Evolutionary conservation across 2,888 invertebrate genomes (phyloP).

Genomic region (Folsomia candida): DNA sequence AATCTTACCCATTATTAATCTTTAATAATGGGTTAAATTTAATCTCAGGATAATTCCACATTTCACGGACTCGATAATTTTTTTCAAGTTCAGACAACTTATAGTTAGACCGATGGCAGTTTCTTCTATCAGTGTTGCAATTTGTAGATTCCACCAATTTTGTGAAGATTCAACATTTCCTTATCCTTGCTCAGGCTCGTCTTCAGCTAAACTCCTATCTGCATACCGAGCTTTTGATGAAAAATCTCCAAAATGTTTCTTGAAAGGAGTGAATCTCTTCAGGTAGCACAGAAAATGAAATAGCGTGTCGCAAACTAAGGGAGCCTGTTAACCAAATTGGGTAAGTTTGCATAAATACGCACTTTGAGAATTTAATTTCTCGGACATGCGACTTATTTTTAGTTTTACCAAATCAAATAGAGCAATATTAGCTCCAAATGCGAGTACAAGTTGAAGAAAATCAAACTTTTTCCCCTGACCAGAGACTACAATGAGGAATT

Average conservation of each 20-base stretch:
- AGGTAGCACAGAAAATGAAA: conserved; percentile 50
- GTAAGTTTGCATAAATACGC: background rate
- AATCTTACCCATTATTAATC: too few species aligned
- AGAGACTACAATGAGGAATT: conserved; percentile 55
- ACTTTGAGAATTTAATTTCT: too few species aligned
- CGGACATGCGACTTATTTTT: too few species aligned
- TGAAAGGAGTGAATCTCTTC: conserved; percentile 15
- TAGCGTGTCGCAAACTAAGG: conserved; percentile 56
- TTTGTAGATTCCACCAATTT: too few species aligned
- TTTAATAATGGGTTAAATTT: too few species aligned
- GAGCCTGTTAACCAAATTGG: conserved; percentile 53
- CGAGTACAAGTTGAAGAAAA: conserved; percentile 56
- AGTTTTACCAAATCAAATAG: conserved; percentile 56
- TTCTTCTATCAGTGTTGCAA: too few species aligned
- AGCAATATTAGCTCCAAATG: conserved; percentile 58
- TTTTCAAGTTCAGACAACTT: too few species aligned
- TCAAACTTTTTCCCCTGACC: conserved; percentile 58
- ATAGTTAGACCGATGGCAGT: too few species aligned
- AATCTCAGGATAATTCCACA: too few species aligned
- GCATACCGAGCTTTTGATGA: conserved; percentile 1
- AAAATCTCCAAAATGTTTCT: conserved; percentile 3
- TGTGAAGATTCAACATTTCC: too few species aligned
- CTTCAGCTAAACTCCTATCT: background rate
- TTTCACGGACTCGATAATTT: too few species aligned
- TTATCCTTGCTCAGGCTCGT: too few species aligned